These are phyloP conservation scores for Paradoxurus hermaphroditus DNA, from an alignment of 2,113 vertebrate genomes.

Conservation along the genomic window DNA sequence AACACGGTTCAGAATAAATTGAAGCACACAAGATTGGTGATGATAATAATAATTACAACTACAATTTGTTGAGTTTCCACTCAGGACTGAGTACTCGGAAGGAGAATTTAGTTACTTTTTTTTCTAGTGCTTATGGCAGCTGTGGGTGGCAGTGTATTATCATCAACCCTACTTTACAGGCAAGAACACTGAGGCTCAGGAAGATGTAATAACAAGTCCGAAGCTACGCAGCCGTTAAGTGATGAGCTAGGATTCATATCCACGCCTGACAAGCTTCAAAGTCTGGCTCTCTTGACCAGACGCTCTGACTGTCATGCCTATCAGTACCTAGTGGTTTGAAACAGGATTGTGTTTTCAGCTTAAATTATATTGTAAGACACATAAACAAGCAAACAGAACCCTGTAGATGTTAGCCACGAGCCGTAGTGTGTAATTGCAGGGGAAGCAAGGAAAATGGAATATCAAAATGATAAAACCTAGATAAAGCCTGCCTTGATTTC, in stretches of 20 bases:
- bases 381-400: background rate
- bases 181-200: background rate
- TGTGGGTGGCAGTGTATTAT: background rate
- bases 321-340: background rate
- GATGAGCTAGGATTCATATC: background rate
- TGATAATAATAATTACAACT: background rate
- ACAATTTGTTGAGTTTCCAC: background rate
- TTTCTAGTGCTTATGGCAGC: background rate
- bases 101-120: background rate
- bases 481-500: background rate
- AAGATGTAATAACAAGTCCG: background rate
- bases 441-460: background rate
- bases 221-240: background rate
- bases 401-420: background rate
- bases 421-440: background rate
- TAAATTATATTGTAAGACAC: background rate
- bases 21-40: background rate
- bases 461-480: background rate
- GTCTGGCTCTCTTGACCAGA: background rate
- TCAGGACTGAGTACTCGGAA: background rate
- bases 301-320: background rate
- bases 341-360: background rate
- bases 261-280: background rate
- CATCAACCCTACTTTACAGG: background rate
- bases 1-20: conserved; percentile 34